Evolutionary conservation across 2,888 invertebrate species (phyloP), one percentile per base, ranked within the genome.

Genomic region (Perizoma flavofasciatum): DNA sequence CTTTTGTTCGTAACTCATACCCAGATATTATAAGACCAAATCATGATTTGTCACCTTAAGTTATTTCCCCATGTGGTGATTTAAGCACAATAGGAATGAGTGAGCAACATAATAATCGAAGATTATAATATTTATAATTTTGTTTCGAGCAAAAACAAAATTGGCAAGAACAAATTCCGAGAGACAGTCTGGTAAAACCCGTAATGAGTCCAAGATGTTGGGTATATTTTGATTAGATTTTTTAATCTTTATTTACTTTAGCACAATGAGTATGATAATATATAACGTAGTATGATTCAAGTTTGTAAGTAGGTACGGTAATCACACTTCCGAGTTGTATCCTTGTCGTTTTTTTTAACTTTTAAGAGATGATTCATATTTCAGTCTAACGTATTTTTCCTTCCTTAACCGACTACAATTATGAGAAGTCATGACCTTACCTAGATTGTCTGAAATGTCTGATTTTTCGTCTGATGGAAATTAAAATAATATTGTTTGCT

Each of bases 241-340:
- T 45, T 53, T 34, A 43, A 45, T 39, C 49, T 60, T 65, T 58
- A 37, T 37, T 6, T 6, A 37, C 37, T 4, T 5, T 1, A 37
- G 37, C 7, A 7, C 37, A 37, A 22, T 22, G 3, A 2, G 22
- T 22, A 2, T 22, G 3, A 22, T 22, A 1, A 22, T 22, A 22
- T 1, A 22, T 22, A 22, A 22, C 22, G 1, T 2, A 22, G 22
- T 22, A 22, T 22, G 22, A 55, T 47, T 50, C 45, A 50, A 56
- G 35, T 55, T 62, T 59, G 57, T 59, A 58, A 50, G 57, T 70
- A 6, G 3, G 0, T 37, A 71, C 70, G 68, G 70, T 69, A 70
- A 57, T 46, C 57, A 66, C 68, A 75, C 76, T 81, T 80, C 80
- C 79, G 80, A 79, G 71, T 75, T 61, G 70, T 73, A 78, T 74